Evolutionary conservation across 2,113 vertebrate genomes (phyloP), one percentile per base, ranked within the genome.

Genomic region (Ancistrus triradiatus): DNA sequence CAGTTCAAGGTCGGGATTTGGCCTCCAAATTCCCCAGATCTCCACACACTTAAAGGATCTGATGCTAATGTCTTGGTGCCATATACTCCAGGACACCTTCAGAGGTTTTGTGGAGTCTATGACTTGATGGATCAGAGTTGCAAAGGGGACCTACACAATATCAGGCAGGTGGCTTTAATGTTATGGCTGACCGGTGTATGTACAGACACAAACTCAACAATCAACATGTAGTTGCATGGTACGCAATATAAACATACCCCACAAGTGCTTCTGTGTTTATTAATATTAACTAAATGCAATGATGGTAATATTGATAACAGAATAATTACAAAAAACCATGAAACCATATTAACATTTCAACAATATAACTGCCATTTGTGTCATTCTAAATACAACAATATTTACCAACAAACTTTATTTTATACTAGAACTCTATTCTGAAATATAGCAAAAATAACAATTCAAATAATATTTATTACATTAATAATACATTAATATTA

Each of bases 381-480:
- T 85, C 86, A 92, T 93, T 89, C 94, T 95, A 92, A 92, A 95
- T 92, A 96, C 89, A 95, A 92, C 90, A 93, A 92, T 96, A 98
- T 95, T 95, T 97, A 94, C 91, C 93, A 94, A 88, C 91, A 85
- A 89, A 79, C 81, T 78, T 86, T 76, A 89, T n/a, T 89, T 92
- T 90, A 87, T 89, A 90, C 94, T 95, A 94, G 91, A 96, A 90
- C 92, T 95, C 94, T 94, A 95, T 92, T 93, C 91, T 90, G 91
- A 91, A 92, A 95, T 93, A 94, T 91, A 95, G 95, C 92, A 95
- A 95, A 97, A 98, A 95, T 94, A 94, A 89, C 84, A 94, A 90
- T 94, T 93, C 90, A 91, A 92, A 95, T 92, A 92, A 89, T 91
- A 77, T 80, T 80, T 86, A 78, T 86, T n/a, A n/a, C n/a, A n/a